phyloP scores from a whole-genome alignment of 2,888 invertebrate genomes.

The Malthinus flaveolus region DNA sequence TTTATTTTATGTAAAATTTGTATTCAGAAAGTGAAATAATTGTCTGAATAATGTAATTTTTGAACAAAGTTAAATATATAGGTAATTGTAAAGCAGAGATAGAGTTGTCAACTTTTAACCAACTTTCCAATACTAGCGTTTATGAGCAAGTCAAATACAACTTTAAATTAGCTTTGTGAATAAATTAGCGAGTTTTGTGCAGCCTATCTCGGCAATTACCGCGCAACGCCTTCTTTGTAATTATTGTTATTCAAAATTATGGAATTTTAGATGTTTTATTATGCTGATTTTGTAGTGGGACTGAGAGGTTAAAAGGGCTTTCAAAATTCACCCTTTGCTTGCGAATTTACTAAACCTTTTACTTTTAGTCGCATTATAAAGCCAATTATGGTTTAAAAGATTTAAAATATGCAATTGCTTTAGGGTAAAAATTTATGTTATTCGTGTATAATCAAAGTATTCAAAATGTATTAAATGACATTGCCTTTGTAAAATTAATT shows the following conservation, averaged over 20 bases:
- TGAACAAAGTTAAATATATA: slow-evolving; percentile 36
- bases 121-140: slow-evolving; percentile 56
- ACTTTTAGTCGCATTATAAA: slow-evolving; percentile 28
- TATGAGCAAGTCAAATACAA: slow-evolving; percentile 58
- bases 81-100: slow-evolving; percentile 43
- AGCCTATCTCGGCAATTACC: slow-evolving; percentile 56
- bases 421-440: slow-evolving; percentile 24
- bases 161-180: slow-evolving; percentile 57
- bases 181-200: slow-evolving; percentile 56
- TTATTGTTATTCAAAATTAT: slow-evolving; percentile 57
- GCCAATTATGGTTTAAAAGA: slow-evolving; percentile 27
- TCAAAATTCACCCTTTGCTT: slow-evolving; percentile 38
- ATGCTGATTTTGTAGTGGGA: slow-evolving; percentile 53
- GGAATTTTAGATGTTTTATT: slow-evolving; percentile 56
- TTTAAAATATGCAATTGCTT: slow-evolving; percentile 30
- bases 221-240: slow-evolving; percentile 54
- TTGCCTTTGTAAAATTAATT: slow-evolving; percentile 3
- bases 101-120: slow-evolving; percentile 55
- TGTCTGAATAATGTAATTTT: slow-evolving; percentile 24
- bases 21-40: slow-evolving; percentile 13
- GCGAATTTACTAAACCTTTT: slow-evolving; percentile 30
- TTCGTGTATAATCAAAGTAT: slow-evolving; percentile 27
- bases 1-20: background rate
- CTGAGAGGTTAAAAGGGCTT: slow-evolving; percentile 46
- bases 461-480: slow-evolving; percentile 7